Evolutionary conservation across 64 coral and sea anemone genomes (phyloP).

Genomic region (Orbicella faveolata): DNA sequence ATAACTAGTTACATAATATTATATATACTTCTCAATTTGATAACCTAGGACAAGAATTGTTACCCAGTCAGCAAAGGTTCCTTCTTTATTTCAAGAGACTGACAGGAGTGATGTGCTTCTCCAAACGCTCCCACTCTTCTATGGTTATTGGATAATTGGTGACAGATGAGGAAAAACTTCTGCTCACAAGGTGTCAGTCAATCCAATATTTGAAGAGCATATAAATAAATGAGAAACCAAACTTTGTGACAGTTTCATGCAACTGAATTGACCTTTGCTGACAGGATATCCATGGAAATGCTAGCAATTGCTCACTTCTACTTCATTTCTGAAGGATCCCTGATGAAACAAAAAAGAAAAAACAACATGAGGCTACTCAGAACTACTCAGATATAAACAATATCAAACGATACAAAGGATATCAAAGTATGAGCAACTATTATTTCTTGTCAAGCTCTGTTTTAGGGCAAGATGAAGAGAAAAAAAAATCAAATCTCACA

Average conservation of each 20-base stretch:
- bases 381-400: not conserved
- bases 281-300: not conserved
- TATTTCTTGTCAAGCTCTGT: too few species aligned
- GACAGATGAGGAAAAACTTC: not conserved
- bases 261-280: not conserved
- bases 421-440: too few species aligned
- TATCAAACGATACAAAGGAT: not conserved
- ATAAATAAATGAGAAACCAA: not conserved
- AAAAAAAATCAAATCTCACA: too few species aligned
- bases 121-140: not conserved
- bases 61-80: not conserved
- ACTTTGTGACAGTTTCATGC: not conserved
- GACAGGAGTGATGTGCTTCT: not conserved
- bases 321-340: constrained; percentile 54
- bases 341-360: constrained; percentile 24
- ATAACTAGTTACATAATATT: constrained; percentile 6
- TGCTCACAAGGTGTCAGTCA: not conserved
- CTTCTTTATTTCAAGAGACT: not conserved
- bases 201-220: not conserved
- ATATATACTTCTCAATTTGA: constrained; percentile 27
- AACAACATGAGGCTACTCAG: not conserved
- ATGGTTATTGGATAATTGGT: too few species aligned
- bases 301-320: constrained; percentile 53
- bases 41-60: constrained; percentile 14
- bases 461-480: too few species aligned